Evolutionary conservation across 2,113 vertebrate genomes (phyloP).

Genomic region (Stercorarius parasiticus): DNA sequence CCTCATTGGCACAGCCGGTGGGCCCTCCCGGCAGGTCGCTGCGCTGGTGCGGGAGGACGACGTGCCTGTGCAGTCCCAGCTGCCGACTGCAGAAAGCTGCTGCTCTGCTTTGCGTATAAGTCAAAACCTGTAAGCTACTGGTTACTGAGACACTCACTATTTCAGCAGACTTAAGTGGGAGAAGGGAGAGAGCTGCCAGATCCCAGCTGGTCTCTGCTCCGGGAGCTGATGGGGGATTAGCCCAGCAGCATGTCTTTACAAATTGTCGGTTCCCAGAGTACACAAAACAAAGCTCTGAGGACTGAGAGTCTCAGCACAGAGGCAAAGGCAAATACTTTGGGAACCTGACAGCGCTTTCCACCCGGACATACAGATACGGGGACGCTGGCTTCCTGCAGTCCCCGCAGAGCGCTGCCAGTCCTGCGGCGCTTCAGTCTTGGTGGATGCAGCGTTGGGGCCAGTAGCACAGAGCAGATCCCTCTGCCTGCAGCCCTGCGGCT

Average conservation of each 20-base stretch:
- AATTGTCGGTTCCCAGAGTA: conserved; percentile 6
- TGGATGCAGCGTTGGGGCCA: accelerated
- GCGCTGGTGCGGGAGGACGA: accelerated
- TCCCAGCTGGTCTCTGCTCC: neutral
- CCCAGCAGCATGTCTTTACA: conserved; percentile 27
- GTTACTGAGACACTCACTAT: neutral
- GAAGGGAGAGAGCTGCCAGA: conserved; percentile 33
- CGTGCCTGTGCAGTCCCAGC: neutral
- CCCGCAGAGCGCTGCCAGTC: neutral
- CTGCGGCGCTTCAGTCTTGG: accelerated
- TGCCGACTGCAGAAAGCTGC: neutral
- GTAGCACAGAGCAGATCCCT: neutral
- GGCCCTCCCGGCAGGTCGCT: neutral
- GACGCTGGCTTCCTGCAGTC: neutral
- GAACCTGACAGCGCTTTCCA: neutral
- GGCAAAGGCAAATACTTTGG: neutral
- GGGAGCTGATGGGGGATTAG: conserved; percentile 46
- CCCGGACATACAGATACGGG: neutral
- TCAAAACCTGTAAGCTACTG: conserved; percentile 23
- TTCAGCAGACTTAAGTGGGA: neutral
- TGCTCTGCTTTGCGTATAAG: neutral
- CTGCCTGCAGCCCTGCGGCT: neutral
- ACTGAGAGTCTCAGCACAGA: neutral
- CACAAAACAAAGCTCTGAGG: conserved; percentile 20
- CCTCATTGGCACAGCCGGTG: neutral